A percentile compares a stretch with the other conserved stretches of the same genome.
Evolutionary conservation across 2,113 vertebrate species (phyloP).

Genomic region (Cavia porcellus): DNA sequence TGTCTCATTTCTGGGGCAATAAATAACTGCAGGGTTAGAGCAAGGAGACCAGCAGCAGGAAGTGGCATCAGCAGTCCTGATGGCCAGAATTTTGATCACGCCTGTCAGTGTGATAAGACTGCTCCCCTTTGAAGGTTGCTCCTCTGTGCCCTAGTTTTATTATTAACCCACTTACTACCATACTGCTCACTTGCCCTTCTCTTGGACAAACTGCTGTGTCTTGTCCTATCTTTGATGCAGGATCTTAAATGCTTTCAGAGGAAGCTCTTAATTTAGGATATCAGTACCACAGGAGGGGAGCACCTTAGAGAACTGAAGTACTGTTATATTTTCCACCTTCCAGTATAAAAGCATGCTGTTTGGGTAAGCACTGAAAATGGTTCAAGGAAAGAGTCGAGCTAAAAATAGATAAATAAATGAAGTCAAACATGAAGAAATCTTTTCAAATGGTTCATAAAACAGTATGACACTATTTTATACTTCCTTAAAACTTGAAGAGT

Average conservation of each 20-base stretch:
- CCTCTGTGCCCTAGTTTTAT: constrained; percentile 73
- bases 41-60: neutral
- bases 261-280: constrained; percentile 79
- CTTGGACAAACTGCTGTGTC: constrained; percentile 77
- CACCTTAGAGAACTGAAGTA: constrained; percentile 69
- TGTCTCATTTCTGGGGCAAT: neutral
- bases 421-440: constrained; percentile 63
- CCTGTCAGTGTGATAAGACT: constrained; percentile 64
- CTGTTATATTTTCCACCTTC: constrained; percentile 68
- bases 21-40: neutral
- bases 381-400: constrained; percentile 71
- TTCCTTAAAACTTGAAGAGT: constrained; percentile 54
- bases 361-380: constrained; percentile 74
- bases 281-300: constrained; percentile 65
- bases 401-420: constrained; percentile 82
- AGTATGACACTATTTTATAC: constrained; percentile 59
- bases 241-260: constrained; percentile 69
- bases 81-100: constrained; percentile 12
- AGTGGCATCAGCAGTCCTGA: neutral
- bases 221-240: constrained; percentile 75
- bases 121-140: constrained; percentile 59
- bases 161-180: constrained; percentile 75
- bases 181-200: constrained; percentile 51
- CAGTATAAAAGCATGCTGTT: constrained; percentile 81
- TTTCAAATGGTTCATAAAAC: constrained; percentile 76